Percentiles rank a stretch among this genome's conserved stretches.
Evolutionary conservation across 2,888 invertebrate species (phyloP).

Genomic region (Drosophila meridiana): DNA sequence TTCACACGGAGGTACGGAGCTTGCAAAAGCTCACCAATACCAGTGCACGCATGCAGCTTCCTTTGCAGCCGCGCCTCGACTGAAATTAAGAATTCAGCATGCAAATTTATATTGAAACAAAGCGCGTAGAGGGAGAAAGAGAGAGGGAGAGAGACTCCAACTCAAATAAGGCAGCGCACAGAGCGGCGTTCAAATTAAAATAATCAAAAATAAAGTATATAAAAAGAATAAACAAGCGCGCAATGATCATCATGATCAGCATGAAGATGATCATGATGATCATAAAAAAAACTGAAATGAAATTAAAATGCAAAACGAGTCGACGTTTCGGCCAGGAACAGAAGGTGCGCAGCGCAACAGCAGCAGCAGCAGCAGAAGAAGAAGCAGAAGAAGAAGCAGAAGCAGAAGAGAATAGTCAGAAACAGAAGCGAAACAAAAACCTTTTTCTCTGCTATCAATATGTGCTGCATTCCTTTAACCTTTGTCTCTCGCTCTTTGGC

Average conservation of each 20-base stretch:
- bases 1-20: not conserved
- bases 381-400: not conserved
- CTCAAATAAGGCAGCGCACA: conserved; percentile 25
- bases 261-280: conserved; percentile 30
- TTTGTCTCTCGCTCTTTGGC: conserved; percentile 67
- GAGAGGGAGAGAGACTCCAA: conserved; percentile 38
- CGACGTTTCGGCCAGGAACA: conserved; percentile 45
- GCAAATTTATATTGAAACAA: conserved; percentile 75
- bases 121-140: conserved; percentile 21
- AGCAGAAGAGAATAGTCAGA: not conserved
- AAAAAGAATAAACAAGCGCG: conserved; percentile 67
- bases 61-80: conserved; percentile 6
- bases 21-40: conserved; percentile 36
- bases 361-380: not conserved
- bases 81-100: conserved; percentile 75
- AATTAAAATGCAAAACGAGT: conserved; percentile 83
- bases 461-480: conserved; percentile 69
- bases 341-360: conserved; percentile 39
- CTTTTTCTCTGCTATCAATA: conserved; percentile 60
- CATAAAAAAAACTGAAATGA: conserved; percentile 38
- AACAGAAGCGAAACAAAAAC: conserved; percentile 70
- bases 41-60: conserved; percentile 13
- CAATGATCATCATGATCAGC: conserved; percentile 43
- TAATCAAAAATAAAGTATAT: conserved; percentile 75
- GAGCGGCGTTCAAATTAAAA: conserved; percentile 77